These are phyloP conservation scores for Nothobranchius furzeri DNA, from an alignment of 2,113 vertebrate species.

Conservation along the genomic window DNA sequence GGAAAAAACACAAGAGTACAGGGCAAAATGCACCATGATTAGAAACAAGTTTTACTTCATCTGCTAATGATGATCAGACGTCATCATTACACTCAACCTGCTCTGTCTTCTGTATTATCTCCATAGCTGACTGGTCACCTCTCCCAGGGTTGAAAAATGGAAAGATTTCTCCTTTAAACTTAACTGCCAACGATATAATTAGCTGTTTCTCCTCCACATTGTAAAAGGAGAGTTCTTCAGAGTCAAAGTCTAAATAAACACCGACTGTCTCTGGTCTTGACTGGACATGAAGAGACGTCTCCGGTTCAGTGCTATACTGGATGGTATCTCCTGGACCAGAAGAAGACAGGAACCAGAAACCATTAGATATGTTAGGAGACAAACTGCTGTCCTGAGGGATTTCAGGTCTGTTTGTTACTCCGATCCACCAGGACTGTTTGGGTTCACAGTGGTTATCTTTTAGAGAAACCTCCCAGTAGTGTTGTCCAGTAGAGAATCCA, in stretches of 20 bases:
- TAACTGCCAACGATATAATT: slow-evolving; percentile 38
- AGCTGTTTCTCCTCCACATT: slow-evolving; percentile 4
- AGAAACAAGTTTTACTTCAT: neutral
- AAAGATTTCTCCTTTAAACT: slow-evolving; percentile 39
- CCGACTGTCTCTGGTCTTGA: slow-evolving; percentile 36
- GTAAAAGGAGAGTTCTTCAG: slow-evolving; percentile 58
- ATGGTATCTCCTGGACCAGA: slow-evolving; percentile 10
- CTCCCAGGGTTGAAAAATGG: slow-evolving; percentile 72
- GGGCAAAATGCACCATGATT: neutral
- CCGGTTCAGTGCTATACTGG: slow-evolving; percentile 33
- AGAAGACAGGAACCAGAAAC: slow-evolving; percentile 68
- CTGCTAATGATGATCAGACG: neutral
- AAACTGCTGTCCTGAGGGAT: accelerated
- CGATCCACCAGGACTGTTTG: slow-evolving; percentile 64
- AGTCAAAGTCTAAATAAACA: slow-evolving; percentile 59
- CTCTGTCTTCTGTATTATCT: neutral
- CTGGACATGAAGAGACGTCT: neutral
- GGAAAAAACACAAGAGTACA: neutral
- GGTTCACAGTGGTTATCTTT: accelerated
- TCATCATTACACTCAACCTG: neutral
- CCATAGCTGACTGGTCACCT: neutral
- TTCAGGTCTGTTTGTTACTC: slow-evolving; percentile 36
- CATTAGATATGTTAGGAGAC: slow-evolving; percentile 5
- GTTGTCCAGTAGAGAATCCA: slow-evolving; percentile 40
- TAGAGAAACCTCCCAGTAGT: slow-evolving; percentile 73